Evolutionary conservation across 2,797 vertebrate species (phyloP), one percentile per base, ranked within the genome.

Genomic region (Enoplosus armatus): DNA sequence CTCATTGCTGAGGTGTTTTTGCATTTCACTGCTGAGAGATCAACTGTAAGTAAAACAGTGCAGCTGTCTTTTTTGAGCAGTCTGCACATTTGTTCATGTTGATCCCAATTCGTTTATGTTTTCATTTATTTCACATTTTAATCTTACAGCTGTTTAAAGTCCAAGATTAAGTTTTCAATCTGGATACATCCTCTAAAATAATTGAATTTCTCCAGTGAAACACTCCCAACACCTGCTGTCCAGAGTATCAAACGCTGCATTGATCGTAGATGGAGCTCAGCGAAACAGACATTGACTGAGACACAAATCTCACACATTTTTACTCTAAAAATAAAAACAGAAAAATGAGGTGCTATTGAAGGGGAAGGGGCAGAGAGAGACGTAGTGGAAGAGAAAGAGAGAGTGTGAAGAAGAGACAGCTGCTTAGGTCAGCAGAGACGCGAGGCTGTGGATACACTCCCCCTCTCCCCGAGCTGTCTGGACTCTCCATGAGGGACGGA

Each of bases 341-440:
- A 18, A 31, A 24, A 81, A 26, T 9, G 12, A 11, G 0, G 50
- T 7, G 26, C 12, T n/a, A 3, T 4, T 59, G 66, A 31, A 62
- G 55, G 62, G 26, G 70, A 61, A 50, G 47, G 47, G 64, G 37
- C 16, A 39, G 62, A 70, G 60, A 6, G 24, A 29, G 47, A 51
- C 22, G 43, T 26, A 7, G 75, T 55, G 55, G 3, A 20, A 27
- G 20, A 26, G 68, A 80, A 29, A 61, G 72, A 60, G 3, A 5
- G 61, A 48, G 73, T 76, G 75, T 82, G 74, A 87, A 75, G 72
- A 72, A 68, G 86, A 75, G 84, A 79, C 82, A 82, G 84, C 80
- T 89, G 89, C 84, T 91, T 29, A 35, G 84, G 89, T 93, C 90
- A 89, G 87, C 85, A 72, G 78, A 86, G 89, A 71, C 39, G 15